Evolutionary conservation across 2,888 invertebrate genomes (phyloP).

Genomic region (Tachina grossa): DNA sequence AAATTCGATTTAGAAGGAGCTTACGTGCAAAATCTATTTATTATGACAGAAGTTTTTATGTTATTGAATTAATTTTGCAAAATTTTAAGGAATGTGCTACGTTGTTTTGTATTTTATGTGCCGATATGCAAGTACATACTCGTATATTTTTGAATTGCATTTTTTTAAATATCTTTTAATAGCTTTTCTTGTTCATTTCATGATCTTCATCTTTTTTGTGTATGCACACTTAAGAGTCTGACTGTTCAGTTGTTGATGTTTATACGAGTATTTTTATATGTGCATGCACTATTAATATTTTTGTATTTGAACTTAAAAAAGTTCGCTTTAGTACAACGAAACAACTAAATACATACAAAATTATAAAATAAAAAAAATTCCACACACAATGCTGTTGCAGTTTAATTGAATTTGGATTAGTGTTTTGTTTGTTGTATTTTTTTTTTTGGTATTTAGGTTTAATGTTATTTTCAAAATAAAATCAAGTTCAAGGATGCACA

Average conservation of each 20-base stretch:
- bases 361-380: background rate
- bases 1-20: too few species aligned
- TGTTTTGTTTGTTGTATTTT: conserved; percentile 7
- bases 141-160: background rate
- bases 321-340: background rate
- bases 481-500: conserved; percentile 70
- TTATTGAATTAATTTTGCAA: too few species aligned
- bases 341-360: background rate
- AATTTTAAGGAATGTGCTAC: background rate
- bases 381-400: conserved; percentile 4
- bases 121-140: background rate
- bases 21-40: too few species aligned
- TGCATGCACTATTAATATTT: background rate
- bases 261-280: background rate
- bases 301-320: conserved; percentile 11
- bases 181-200: conserved; percentile 14
- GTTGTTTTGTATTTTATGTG: too few species aligned
- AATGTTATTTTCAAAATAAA: conserved; percentile 47
- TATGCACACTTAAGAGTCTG: background rate
- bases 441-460: background rate
- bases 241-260: background rate
- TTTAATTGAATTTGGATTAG: conserved; percentile 35
- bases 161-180: conserved; percentile 24
- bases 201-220: conserved; percentile 28
- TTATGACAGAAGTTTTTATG: too few species aligned